Evolutionary conservation across 1,140 invertebrate genomes (phyloP).

Genomic region (Musca vetustissima): DNA sequence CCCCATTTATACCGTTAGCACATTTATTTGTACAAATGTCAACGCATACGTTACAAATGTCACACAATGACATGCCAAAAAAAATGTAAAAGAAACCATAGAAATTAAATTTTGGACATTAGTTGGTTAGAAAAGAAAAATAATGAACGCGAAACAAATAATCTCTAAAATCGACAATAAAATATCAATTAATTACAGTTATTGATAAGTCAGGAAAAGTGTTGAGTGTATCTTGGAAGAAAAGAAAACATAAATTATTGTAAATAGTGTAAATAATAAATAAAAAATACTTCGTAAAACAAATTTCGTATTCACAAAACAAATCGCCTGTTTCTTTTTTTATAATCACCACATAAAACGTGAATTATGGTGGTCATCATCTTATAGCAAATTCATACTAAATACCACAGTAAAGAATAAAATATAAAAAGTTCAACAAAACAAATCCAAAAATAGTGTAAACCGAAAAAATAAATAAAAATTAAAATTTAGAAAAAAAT

Average conservation of each 20-base stretch:
- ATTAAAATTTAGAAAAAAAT: no score
- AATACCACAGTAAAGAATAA: no score
- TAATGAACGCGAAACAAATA: constrained; percentile 4
- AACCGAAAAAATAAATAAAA: no score
- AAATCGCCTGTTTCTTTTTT: no score
- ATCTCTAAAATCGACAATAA: background rate
- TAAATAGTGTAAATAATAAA: constrained; percentile 5
- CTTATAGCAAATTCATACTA: no score
- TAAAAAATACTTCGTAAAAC: background rate
- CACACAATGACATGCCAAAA: constrained; percentile 30
- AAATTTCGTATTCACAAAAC: no score
- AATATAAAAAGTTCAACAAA: no score
- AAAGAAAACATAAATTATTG: background rate
- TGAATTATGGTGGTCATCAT: no score
- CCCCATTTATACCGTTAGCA: no score
- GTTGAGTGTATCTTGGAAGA: background rate
- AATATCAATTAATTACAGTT: background rate
- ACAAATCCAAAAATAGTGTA: no score
- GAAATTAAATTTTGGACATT: constrained; percentile 34
- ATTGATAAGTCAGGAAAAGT: constrained; percentile 9
- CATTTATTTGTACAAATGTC: background rate
- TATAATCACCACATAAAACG: no score
- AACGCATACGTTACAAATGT: constrained; percentile 7
- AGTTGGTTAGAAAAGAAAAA: constrained; percentile 4
- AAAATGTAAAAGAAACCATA: constrained; percentile 55